phyloP scores from a whole-genome alignment of 2,888 invertebrate species.

The Patella caerulea region DNA sequence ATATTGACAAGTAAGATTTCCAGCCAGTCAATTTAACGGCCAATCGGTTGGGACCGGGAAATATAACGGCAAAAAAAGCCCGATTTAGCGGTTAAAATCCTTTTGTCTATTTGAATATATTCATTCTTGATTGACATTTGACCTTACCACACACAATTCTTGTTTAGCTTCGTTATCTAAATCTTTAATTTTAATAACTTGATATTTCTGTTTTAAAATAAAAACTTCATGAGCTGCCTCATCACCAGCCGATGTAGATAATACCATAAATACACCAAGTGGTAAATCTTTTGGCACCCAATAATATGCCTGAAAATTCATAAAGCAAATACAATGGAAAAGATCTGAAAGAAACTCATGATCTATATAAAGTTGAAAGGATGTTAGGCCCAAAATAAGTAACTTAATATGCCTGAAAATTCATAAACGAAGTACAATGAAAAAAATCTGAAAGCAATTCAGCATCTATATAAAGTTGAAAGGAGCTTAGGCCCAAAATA shows the following conservation, averaged over 20 bases:
- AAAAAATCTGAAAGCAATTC: too few species aligned
- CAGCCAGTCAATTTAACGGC: not conserved
- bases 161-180: slow-evolving; percentile 31
- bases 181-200: slow-evolving; percentile 33
- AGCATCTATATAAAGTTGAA: too few species aligned
- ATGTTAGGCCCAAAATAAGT: too few species aligned
- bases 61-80: not conserved
- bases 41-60: not conserved
- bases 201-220: slow-evolving; percentile 31
- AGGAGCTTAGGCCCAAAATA: too few species aligned
- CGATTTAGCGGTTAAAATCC: too few species aligned
- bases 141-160: slow-evolving; percentile 44
- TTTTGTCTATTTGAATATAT: not conserved
- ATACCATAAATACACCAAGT: slow-evolving; percentile 34
- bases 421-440: not conserved
- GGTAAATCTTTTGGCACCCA: slow-evolving; percentile 47
- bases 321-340: not conserved
- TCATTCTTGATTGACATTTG: too few species aligned
- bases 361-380: too few species aligned
- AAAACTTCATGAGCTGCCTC: slow-evolving; percentile 35
- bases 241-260: slow-evolving; percentile 40
- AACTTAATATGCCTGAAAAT: slow-evolving; percentile 31
- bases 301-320: slow-evolving; percentile 36
- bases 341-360: too few species aligned
- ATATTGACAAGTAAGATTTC: too few species aligned